Percentiles rank a stretch among this genome's conserved stretches.
Conservation (phyloP, 2,888 invertebrate genomes). For the Nipponacmea schrenckii region DNA sequence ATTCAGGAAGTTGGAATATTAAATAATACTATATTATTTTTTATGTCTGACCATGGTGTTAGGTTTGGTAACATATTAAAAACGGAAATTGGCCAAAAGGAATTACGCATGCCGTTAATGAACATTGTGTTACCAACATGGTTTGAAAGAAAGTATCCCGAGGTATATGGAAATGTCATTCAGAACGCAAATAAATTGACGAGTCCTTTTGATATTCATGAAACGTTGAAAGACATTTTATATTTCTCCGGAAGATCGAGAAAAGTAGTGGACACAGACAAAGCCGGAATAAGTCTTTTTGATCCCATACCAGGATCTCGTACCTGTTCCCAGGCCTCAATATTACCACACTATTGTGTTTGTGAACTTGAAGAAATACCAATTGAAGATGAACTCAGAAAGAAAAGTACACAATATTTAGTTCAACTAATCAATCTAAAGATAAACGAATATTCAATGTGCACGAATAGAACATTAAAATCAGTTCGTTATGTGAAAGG, state of each 20-base stretch:
- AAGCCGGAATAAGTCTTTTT: slow-evolving; percentile 57
- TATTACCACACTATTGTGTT: neutral
- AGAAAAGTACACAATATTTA: neutral
- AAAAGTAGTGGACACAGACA: slow-evolving; percentile 71
- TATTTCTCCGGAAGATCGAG: slow-evolving; percentile 20
- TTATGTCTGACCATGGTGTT: slow-evolving; percentile 88
- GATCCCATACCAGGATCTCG: neutral
- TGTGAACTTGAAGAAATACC: neutral
- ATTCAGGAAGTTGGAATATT: slow-evolving; percentile 50
- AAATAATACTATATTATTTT: slow-evolving; percentile 42
- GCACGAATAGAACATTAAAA: too few relatives aligned
- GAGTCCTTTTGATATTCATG: slow-evolving; percentile 84
- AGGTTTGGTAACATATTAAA: slow-evolving; percentile 84
- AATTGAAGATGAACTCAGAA: neutral
- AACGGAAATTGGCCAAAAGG: slow-evolving; percentile 81
- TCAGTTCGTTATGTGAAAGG: too few relatives aligned
- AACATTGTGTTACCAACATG: slow-evolving; percentile 79
- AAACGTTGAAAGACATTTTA: slow-evolving; percentile 78
- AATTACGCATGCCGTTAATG: slow-evolving; percentile 86
- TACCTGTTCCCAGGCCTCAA: neutral
- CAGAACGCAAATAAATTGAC: slow-evolving; percentile 76
- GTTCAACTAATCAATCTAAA: neutral
- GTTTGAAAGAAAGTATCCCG: slow-evolving; percentile 75
- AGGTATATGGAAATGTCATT: slow-evolving; percentile 75
- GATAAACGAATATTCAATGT: too few relatives aligned